Percentiles rank a stretch among this genome's conserved stretches.
Evolutionary conservation across 2,113 vertebrate genomes (phyloP).

Genomic region (Xenus cinereus): DNA sequence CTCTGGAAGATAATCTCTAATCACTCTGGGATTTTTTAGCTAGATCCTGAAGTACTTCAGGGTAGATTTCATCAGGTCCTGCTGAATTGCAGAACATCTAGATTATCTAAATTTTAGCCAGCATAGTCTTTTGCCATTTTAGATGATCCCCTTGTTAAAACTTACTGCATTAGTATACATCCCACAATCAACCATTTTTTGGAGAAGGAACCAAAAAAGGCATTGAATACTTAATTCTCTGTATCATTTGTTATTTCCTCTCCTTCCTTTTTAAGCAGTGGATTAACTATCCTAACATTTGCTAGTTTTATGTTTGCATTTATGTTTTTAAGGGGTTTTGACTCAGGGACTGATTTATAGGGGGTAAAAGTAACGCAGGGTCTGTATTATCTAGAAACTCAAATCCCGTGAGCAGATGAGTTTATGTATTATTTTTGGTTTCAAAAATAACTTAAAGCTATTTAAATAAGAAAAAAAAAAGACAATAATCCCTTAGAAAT

Average conservation of each 20-base stretch:
- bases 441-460: background rate
- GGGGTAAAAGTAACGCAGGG: background rate
- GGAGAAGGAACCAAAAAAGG: conserved; percentile 46
- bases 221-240: background rate
- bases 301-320: background rate
- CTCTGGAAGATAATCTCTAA: conserved; percentile 53
- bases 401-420: background rate
- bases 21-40: conserved; percentile 30
- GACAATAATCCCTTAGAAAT: background rate
- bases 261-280: background rate
- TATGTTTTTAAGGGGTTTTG: conserved; percentile 26
- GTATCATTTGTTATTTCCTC: conserved; percentile 31
- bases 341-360: conserved; percentile 10
- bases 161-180: background rate
- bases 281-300: background rate
- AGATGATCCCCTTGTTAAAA: conserved; percentile 53
- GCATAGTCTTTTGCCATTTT: background rate
- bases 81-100: conserved; percentile 46
- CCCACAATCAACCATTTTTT: background rate
- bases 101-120: conserved; percentile 39
- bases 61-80: conserved; percentile 44
- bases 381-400: conserved; percentile 7
- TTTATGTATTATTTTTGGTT: background rate
- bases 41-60: conserved; percentile 20
- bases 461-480: background rate